A percentile compares a stretch with the other conserved stretches of the same genome.
Conservation (phyloP, 2,888 invertebrate species). For the Zygothrica quintamaculata region DNA sequence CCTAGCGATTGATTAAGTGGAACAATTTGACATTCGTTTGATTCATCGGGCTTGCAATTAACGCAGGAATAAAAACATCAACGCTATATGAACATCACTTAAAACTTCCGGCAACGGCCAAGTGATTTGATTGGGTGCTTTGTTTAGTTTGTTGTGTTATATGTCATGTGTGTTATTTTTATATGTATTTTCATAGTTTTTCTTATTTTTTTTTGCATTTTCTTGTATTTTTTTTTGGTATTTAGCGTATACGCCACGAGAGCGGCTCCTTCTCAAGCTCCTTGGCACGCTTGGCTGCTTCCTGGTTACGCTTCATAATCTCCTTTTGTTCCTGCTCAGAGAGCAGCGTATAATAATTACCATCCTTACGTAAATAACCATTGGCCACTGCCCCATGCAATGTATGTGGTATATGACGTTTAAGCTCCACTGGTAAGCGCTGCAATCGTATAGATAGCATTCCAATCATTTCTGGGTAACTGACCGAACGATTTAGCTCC, state of each 20-base stretch:
- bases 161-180: not conserved
- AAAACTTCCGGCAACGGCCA: slow-evolving; percentile 13
- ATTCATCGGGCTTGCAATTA: slow-evolving; percentile 13
- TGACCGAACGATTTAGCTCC: slow-evolving; percentile 53
- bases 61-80: slow-evolving; percentile 30
- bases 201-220: not conserved
- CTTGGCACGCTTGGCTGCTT: slow-evolving; percentile 62
- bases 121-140: not conserved
- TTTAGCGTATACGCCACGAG: slow-evolving; percentile 67
- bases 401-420: slow-evolving; percentile 61
- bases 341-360: slow-evolving; percentile 53
- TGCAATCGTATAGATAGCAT: slow-evolving; percentile 49
- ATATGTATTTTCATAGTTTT: not conserved
- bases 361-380: slow-evolving; percentile 60
- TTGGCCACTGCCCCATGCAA: slow-evolving; percentile 56
- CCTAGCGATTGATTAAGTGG: slow-evolving; percentile 18
- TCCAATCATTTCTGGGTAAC: slow-evolving; percentile 59
- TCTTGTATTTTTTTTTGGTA: not conserved
- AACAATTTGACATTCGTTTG: slow-evolving; percentile 15
- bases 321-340: slow-evolving; percentile 57
- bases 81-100: slow-evolving; percentile 21
- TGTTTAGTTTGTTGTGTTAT: not conserved
- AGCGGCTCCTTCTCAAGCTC: slow-evolving; percentile 65
- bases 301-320: slow-evolving; percentile 56
- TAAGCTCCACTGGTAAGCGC: slow-evolving; percentile 54